Evolutionary conservation across 1,140 invertebrate genomes (phyloP).

Genomic region (Zaprionus ghesquierei): DNA sequence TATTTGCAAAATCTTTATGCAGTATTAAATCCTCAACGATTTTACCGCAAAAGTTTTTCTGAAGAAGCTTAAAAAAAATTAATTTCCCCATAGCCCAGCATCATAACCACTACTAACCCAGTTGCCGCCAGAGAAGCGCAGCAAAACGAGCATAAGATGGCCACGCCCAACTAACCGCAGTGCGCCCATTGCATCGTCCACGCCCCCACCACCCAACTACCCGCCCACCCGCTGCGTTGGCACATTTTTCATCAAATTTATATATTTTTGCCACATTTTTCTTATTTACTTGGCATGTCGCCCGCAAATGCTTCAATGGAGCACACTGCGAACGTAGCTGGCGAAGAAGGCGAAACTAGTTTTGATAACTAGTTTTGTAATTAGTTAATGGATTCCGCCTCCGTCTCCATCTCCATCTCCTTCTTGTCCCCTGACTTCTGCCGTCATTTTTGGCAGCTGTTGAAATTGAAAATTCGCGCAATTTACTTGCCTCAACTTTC

Average conservation of each 20-base stretch:
- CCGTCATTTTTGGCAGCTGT: slow-evolving; percentile 14
- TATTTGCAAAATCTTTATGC: not conserved
- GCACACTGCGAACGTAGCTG: not conserved
- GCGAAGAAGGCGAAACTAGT: slow-evolving; percentile 7
- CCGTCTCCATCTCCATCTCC: not conserved
- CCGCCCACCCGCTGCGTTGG: not conserved
- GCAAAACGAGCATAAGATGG: not conserved
- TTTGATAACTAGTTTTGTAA: slow-evolving; percentile 32
- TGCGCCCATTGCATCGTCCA: not conserved
- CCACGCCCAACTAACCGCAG: slow-evolving; percentile 21
- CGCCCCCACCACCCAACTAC: not conserved
- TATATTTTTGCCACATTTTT: slow-evolving; percentile 19
- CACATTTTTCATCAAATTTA: slow-evolving; percentile 21
- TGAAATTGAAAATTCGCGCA: slow-evolving; percentile 12
- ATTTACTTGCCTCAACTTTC: slow-evolving; percentile 18
- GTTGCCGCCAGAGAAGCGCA: too few relatives aligned
- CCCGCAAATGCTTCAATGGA: slow-evolving; percentile 27
- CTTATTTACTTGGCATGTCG: slow-evolving; percentile 24
- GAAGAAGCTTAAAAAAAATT: not conserved
- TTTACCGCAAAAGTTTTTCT: not conserved
- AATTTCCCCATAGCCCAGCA: not conserved
- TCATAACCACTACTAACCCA: not conserved
- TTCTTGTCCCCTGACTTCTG: not conserved
- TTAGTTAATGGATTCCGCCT: slow-evolving; percentile 39
- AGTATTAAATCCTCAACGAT: not conserved